Evolutionary conservation across 2,797 vertebrate genomes (phyloP), one percentile per base, ranked within the genome.

Genomic region (Kryptopterus vitreolus): DNA sequence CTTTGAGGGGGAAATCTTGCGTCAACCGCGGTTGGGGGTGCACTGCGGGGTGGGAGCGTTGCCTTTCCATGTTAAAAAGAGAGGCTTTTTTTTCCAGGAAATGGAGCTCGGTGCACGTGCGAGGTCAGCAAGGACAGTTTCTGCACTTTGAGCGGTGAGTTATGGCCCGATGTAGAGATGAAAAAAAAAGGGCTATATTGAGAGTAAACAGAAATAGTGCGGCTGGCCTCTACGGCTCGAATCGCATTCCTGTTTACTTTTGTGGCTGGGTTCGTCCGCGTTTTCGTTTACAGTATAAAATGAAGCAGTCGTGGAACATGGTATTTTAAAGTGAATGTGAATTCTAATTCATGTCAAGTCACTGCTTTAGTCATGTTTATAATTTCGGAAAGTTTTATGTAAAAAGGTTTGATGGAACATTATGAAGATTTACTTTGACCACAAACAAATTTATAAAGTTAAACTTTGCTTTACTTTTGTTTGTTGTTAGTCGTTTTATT

Each of bases 231-330:
- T 29, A 31, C 18, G 24, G 35, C 62, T 75, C 79, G 76, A 65
- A 75, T 78, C 58, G 78, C 43, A 50, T 81, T 74, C 31, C 62
- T 72, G 58, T 73, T 84, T 69, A 74, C 77, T 43, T 84, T 61
- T 65, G 46, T 78, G 79, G 70, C 81, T 50, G 79, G 82, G 81
- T 89, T 86, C 83, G 88, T 87, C 66, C 29, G 50, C 46, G 68
- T 48, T 16, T 10, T 57, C 18, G 33, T 57, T 22, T 15, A 1
- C 33, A 18, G 50, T n/a, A n/a, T 55, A 73, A 43, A 74, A 29
- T 35, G 12, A 72, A 72, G 53, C 50, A 35, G 50, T 22, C 15
- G 1, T 43, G 15, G 20, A 24, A 2, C 57, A 12, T 26, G 35
- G 16, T 10, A 57, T 57, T 75, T 10, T 24, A 75, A 29, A 46